Percentiles rank a stretch among this genome's conserved stretches.
phyloP scores from a whole-genome alignment of 1,140 invertebrate species.

The Hyposmocoma kahamanoa region DNA sequence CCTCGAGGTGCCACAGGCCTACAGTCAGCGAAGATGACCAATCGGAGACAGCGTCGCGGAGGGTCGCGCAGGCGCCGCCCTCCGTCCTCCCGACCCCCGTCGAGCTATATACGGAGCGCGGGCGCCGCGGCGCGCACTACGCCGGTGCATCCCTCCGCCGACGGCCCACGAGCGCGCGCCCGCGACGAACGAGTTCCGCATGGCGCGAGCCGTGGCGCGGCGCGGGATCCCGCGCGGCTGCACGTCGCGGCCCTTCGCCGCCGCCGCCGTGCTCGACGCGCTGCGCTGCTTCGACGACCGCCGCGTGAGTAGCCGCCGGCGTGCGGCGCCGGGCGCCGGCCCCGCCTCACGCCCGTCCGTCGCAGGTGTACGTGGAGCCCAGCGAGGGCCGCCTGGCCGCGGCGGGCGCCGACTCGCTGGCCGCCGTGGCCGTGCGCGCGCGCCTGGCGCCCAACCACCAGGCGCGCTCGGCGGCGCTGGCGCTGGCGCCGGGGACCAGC shows the following conservation, averaged over 20 bases:
- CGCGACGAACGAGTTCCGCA: constrained; percentile 12
- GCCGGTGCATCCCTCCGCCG: no score
- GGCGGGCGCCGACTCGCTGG: constrained; percentile 15
- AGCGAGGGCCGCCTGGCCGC: constrained; percentile 24
- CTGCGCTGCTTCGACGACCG: neutral
- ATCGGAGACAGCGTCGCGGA: constrained; percentile 26
- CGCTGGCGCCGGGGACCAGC: constrained; percentile 1
- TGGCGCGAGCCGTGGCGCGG: constrained; percentile 12
- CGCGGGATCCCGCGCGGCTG: neutral
- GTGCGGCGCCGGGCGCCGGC: constrained; percentile 24
- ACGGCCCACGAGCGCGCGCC: no score
- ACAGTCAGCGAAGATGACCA: no score
- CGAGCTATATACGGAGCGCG: no score
- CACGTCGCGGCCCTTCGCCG: constrained; percentile 12
- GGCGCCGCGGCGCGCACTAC: constrained; percentile 4
- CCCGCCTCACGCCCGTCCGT: neutral
- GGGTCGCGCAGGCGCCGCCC: constrained; percentile 33
- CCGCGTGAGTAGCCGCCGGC: no score
- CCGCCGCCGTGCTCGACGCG: constrained; percentile 8
- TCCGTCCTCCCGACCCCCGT: constrained; percentile 24
- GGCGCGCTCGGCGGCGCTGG: constrained; percentile 14
- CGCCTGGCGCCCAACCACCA: constrained; percentile 14
- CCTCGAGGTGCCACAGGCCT: no score
- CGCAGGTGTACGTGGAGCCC: constrained; percentile 31
- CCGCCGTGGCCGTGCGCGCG: constrained; percentile 12